These are phyloP conservation scores for Acridotheres tristis DNA, from an alignment of 2,797 vertebrate species.

Conservation along the genomic window DNA sequence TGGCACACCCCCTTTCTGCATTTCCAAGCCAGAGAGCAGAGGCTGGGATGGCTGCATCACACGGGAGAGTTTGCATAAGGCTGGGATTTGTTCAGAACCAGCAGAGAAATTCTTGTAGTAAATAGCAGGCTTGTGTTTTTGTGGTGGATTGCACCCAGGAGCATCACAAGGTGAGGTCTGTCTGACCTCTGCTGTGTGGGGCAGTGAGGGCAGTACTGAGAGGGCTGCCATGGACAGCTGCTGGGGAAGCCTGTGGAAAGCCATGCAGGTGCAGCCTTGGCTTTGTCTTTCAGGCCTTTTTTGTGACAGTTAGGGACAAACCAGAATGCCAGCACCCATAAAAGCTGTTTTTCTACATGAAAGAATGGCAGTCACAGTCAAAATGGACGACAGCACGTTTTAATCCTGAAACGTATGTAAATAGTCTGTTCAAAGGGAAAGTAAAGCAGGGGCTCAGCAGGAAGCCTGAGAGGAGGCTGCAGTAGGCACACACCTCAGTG, in stretches of 20 bases:
- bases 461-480: neutral
- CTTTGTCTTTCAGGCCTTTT: neutral
- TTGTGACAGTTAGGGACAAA: neutral
- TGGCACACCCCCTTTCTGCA: neutral
- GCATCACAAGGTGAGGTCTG: neutral
- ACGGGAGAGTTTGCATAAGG: rapidly evolving
- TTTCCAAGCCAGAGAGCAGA: neutral
- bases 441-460: neutral
- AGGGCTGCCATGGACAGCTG: neutral
- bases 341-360: neutral
- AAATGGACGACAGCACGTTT: neutral
- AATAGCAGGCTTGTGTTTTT: neutral
- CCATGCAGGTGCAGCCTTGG: neutral
- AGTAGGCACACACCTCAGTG: neutral
- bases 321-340: neutral
- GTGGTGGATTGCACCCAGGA: neutral
- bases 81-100: neutral
- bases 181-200: neutral
- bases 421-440: neutral
- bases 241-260: neutral
- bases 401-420: neutral
- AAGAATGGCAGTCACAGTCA: neutral
- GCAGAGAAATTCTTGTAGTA: neutral
- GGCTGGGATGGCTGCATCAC: neutral
- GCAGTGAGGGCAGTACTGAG: neutral